Evolutionary conservation across 2,113 vertebrate genomes (phyloP).

Genomic region (Sarotherodon lohbergeri): DNA sequence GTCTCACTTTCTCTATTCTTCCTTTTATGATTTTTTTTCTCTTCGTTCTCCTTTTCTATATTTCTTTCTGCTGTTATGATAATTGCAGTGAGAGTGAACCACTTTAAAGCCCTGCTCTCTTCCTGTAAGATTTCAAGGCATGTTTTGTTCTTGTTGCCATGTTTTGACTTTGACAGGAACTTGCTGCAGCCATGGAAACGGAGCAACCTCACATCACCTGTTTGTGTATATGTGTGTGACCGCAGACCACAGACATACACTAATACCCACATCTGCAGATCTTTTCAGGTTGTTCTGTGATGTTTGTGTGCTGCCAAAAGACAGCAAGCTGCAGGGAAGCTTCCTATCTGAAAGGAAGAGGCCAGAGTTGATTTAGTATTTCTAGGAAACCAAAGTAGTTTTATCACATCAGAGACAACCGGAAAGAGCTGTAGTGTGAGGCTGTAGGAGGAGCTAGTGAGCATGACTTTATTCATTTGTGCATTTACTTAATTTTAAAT

Average conservation of each 20-base stretch:
- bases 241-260: neutral
- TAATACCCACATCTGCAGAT: neutral
- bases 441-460: neutral
- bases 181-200: neutral
- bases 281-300: neutral
- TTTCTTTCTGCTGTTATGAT: neutral
- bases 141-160: neutral
- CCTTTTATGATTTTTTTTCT: neutral
- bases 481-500: neutral
- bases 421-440: neutral
- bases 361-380: neutral
- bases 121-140: neutral
- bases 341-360: conserved; percentile 12
- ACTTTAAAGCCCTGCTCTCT: neutral
- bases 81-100: neutral
- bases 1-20: neutral
- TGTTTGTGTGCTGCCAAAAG: neutral
- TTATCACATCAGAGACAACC: neutral
- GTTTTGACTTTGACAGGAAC: conserved; percentile 23
- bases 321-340: neutral
- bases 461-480: neutral
- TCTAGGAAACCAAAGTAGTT: conserved; percentile 9
- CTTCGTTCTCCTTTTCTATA: neutral
- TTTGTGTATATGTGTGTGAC: neutral
- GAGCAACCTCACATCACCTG: conserved; percentile 18